These are phyloP conservation scores for Peromyscus nudipes DNA, from an alignment of 2,797 vertebrate species.

Conservation along the genomic window DNA sequence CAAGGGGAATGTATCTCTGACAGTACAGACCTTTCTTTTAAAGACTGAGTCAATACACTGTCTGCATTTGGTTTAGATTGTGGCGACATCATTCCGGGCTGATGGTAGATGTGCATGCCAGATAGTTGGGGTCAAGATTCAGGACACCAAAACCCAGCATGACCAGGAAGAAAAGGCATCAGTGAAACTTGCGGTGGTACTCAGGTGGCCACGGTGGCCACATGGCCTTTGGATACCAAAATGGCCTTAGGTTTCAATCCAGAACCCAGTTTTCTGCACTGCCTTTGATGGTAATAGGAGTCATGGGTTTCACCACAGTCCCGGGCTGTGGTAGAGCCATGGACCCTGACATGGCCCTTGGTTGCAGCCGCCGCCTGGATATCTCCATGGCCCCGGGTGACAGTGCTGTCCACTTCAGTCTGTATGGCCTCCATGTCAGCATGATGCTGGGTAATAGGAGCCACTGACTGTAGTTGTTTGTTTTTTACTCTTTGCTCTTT, in stretches of 20 bases:
- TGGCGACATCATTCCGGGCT: not conserved
- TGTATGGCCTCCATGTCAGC: no score
- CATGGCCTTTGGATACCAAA: not conserved
- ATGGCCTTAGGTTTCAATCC: not conserved
- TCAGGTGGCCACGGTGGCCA: not conserved
- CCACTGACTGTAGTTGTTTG: no score
- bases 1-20: not conserved
- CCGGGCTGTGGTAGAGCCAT: not conserved
- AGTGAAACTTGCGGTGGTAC: not conserved
- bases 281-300: not conserved
- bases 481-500: no score
- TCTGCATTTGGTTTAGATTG: slow-evolving; percentile 8
- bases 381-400: no score
- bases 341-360: not conserved
- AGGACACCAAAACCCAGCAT: not conserved
- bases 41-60: not conserved
- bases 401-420: no score
- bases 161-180: not conserved
- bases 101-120: not conserved
- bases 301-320: not conserved
- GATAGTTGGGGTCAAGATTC: not conserved
- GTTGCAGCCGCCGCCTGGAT: no score
- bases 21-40: not conserved
- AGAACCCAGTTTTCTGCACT: not conserved
- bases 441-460: no score